These are phyloP conservation scores for Gymnosoma rotundatum DNA, from an alignment of 2,888 invertebrate species.

Conservation along the genomic window DNA sequence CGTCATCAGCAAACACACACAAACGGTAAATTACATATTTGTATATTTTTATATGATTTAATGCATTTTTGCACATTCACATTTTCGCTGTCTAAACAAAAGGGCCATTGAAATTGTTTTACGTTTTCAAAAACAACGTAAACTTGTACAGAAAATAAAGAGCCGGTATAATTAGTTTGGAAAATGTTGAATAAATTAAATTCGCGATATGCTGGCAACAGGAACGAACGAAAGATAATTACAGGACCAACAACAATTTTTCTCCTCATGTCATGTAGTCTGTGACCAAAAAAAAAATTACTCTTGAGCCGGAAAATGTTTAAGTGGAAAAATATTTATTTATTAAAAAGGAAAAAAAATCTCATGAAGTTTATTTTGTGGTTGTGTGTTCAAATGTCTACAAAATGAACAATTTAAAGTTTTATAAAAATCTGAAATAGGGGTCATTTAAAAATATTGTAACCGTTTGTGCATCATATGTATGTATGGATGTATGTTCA, in stretches of 20 bases:
- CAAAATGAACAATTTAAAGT: conserved; percentile 22
- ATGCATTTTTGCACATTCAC: conserved; percentile 38
- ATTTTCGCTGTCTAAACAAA: conserved; percentile 36
- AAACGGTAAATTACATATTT: too few relatives aligned
- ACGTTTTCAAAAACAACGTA: conserved; percentile 22
- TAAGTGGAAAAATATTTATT: conserved; percentile 47
- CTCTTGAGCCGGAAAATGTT: conserved; percentile 6
- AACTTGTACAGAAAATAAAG: conserved; percentile 29
- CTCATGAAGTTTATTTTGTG: conserved; percentile 52
- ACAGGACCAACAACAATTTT: conserved; percentile 6
- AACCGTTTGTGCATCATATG: not conserved
- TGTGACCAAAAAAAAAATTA: conserved; percentile 18
- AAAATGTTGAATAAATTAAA: conserved; percentile 55
- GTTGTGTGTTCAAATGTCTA: conserved; percentile 41
- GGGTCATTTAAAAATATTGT: conserved; percentile 10
- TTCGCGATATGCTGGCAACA: conserved; percentile 30
- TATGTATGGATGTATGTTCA: too few relatives aligned
- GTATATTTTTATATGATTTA: conserved; percentile 25
- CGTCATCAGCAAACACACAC: too few relatives aligned
- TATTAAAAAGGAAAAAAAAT: conserved; percentile 55
- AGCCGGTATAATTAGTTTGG: conserved; percentile 24
- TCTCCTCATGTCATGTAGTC: not conserved
- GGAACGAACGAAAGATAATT: not conserved
- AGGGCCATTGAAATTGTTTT: conserved; percentile 48
- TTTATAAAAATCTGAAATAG: conserved; percentile 23